Base-by-base conservation (phyloP, 2,888 invertebrate species). In the Suillia variegata region DNA sequence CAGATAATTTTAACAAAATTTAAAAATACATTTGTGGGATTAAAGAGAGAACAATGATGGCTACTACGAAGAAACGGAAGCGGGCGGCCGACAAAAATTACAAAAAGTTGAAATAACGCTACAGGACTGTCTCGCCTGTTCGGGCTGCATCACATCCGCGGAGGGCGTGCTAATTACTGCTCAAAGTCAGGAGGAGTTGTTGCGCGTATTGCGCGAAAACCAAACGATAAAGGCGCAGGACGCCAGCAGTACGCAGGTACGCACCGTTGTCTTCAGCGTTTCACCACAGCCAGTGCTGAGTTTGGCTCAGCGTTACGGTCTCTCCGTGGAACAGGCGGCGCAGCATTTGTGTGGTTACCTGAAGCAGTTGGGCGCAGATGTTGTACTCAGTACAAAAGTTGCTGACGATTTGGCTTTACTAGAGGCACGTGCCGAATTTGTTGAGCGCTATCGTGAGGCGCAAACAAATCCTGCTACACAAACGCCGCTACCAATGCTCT, bases 61-160 rank as follows among this genome's bases (percentile, higher is more conserved):
- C 0, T 94, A 94, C 77, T 86, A 89, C 61, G 90, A 92, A 79
- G 75, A 80, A 60, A 85, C 90, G 0, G 84, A 84, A 65, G 87
- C 10, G 26, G 26, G 5, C 6, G 80, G 82, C 17, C 78, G 82
- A 22, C 85, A 87, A 65, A 88, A 88, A 70, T 82, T 93, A 13
- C 85, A 91, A 79, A 92, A 92, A 78, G 97, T 98, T 1, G 92
- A 95, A 83, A 97, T 99, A 51, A 94, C 96, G 0, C 83, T 99
- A 56, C 92, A 94, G 47, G 99, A 99, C 85, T 99, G 99, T 80
- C 85, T 99, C 58, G 98, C 99, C 0, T 99, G 99, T 81, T 98
- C 97, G 66, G 99, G 99, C 1, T 99, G 99, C 77, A 96, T 99
- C 65, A 99, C 99, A 0, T 97, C 98, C 2, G 98, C 99, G 0